Evolutionary conservation across 2,888 invertebrate genomes (phyloP).

Genomic region (Nemurella pictetii): DNA sequence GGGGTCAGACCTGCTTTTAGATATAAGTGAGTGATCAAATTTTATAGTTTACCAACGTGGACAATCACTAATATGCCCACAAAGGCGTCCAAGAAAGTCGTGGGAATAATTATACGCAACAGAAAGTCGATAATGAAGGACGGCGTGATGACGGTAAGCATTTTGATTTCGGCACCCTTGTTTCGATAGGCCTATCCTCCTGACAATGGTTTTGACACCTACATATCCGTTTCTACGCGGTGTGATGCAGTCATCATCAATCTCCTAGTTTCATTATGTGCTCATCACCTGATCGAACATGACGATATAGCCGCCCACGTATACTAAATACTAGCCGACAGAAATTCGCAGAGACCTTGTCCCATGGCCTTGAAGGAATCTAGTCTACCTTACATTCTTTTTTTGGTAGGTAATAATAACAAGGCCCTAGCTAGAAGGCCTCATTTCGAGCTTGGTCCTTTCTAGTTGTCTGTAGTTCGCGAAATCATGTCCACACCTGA

Average conservation of each 20-base stretch:
- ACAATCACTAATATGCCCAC: constrained; percentile 57
- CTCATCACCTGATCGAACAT: not conserved
- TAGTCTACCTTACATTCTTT: not conserved
- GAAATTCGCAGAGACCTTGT: not conserved
- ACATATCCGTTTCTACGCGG: constrained; percentile 9
- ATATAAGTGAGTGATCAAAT: not conserved
- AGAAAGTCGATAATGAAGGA: constrained; percentile 85
- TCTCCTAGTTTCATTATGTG: not conserved
- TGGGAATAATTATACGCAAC: constrained; percentile 85
- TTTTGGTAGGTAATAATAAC: not conserved
- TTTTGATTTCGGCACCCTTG: not conserved
- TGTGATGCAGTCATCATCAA: not conserved
- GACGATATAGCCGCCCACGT: not conserved
- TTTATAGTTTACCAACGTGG: not conserved
- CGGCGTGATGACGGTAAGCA: constrained; percentile 78
- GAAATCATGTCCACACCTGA: not conserved
- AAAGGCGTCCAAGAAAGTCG: constrained; percentile 80
- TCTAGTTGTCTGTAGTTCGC: not conserved
- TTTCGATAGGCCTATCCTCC: not conserved
- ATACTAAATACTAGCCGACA: not conserved
- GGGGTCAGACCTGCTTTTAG: not conserved
- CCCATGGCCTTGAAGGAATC: not conserved
- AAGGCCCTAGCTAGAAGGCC: not conserved
- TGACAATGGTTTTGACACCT: not conserved
- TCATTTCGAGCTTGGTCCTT: not conserved